Evolutionary conservation across 2,797 vertebrate genomes (phyloP).

Genomic region (Helicolenus hilgendorfi): DNA sequence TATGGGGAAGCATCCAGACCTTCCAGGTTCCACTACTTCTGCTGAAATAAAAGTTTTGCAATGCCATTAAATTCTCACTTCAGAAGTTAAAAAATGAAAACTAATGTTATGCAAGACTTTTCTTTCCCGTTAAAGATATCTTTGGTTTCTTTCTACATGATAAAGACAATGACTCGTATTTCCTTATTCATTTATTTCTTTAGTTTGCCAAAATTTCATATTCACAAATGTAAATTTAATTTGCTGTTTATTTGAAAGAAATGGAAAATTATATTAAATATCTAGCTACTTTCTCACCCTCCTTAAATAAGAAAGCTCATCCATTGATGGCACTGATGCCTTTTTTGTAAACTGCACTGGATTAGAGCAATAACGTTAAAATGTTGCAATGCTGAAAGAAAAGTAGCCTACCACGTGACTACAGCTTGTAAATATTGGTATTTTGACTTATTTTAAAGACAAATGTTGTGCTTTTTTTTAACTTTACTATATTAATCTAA

Average conservation of each 20-base stretch:
- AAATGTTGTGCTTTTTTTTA: neutral
- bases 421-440: neutral
- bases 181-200: neutral
- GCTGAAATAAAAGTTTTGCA: accelerated
- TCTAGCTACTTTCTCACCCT: neutral
- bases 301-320: neutral
- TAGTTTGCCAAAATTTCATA: neutral
- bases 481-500: neutral
- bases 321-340: neutral
- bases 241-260: neutral
- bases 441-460: neutral
- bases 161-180: neutral
- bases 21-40: neutral
- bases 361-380: neutral
- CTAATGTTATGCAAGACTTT: neutral
- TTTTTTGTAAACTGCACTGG: neutral
- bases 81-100: neutral
- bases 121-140: neutral
- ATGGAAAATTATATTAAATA: neutral
- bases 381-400: neutral
- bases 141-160: neutral
- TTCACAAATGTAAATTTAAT: neutral
- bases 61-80: neutral
- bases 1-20: neutral
- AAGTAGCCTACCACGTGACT: neutral